Evolutionary conservation across 2,113 vertebrate genomes (phyloP).

Genomic region (Tor tambroides): DNA sequence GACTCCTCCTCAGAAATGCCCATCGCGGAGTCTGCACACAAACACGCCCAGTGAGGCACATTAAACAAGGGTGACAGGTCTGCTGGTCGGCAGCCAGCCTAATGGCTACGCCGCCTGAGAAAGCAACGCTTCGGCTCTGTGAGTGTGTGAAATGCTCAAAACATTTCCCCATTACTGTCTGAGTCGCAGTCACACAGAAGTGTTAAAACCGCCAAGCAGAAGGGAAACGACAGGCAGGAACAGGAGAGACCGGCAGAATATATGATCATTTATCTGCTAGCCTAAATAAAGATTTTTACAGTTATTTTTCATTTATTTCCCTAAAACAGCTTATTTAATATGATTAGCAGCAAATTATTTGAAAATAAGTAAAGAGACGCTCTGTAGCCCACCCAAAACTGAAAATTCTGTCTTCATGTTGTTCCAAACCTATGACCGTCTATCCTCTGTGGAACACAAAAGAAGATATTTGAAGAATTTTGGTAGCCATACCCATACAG

Average conservation of each 20-base stretch:
- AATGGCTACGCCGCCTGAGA: slow-evolving; percentile 45
- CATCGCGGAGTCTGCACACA: slow-evolving; percentile 41
- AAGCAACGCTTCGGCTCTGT: slow-evolving; percentile 14
- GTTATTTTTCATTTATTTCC: background rate
- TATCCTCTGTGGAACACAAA: background rate
- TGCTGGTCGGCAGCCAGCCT: slow-evolving; percentile 46
- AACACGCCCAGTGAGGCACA: slow-evolving; percentile 42
- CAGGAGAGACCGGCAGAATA: background rate
- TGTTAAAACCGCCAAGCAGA: slow-evolving; percentile 6
- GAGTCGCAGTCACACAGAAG: slow-evolving; percentile 30
- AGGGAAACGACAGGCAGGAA: background rate
- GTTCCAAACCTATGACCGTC: background rate
- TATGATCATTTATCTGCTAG: background rate
- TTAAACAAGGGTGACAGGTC: slow-evolving; percentile 51
- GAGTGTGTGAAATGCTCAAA: slow-evolving; percentile 47
- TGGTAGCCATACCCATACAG: background rate
- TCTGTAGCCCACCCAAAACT: background rate
- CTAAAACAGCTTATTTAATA: background rate
- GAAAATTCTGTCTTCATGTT: background rate
- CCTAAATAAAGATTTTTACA: background rate
- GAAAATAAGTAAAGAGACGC: background rate
- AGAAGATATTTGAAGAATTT: background rate
- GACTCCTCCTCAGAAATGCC: background rate
- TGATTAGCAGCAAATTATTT: background rate
- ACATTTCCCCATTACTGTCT: slow-evolving; percentile 31